Evolutionary conservation across 2,113 vertebrate species (phyloP).

Genomic region (Dipodomys merriami): DNA sequence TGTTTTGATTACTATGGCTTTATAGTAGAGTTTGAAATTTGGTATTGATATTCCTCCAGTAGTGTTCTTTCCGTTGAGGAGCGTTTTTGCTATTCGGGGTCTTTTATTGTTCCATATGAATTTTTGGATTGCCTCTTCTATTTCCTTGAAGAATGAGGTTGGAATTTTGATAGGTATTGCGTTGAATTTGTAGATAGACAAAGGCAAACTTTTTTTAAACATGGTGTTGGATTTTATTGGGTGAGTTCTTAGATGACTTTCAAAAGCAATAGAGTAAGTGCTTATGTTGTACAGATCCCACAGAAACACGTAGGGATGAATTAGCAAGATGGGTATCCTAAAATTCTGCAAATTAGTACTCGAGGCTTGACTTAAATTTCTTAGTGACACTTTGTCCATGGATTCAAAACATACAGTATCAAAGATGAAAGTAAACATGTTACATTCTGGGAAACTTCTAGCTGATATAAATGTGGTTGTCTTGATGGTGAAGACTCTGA

Average conservation of each 20-base stretch:
- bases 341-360: background rate
- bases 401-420: background rate
- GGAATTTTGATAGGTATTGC: too few relatives aligned
- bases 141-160: too few relatives aligned
- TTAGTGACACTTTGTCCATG: background rate
- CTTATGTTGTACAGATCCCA: background rate
- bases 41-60: too few relatives aligned
- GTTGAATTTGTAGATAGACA: too few relatives aligned
- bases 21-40: too few relatives aligned
- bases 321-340: background rate
- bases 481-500: background rate
- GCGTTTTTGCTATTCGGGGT: too few relatives aligned
- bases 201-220: background rate
- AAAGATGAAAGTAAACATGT: constrained; percentile 43
- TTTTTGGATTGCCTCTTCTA: too few relatives aligned
- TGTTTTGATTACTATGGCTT: too few relatives aligned
- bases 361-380: constrained; percentile 38
- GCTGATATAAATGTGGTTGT: background rate
- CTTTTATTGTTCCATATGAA: too few relatives aligned
- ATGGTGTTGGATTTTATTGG: constrained; percentile 22
- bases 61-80: too few relatives aligned
- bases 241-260: constrained; percentile 41
- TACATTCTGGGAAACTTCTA: constrained; percentile 3
- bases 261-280: background rate
- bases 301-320: background rate